Evolutionary conservation across 2,113 vertebrate genomes (phyloP).

Genomic region (Pampusana beccarii): DNA sequence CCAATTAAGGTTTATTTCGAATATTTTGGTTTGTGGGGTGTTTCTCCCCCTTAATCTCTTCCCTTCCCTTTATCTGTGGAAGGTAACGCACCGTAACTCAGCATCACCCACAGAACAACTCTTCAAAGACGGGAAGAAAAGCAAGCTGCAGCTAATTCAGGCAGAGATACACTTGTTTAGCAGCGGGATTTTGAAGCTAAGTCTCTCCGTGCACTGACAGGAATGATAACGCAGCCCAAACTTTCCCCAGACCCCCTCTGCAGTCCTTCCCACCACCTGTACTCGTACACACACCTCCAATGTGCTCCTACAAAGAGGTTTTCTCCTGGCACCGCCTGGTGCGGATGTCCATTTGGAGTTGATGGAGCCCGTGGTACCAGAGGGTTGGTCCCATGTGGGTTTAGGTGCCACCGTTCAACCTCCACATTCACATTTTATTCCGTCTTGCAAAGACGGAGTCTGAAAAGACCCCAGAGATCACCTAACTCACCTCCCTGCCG

Average conservation of each 20-base stretch:
- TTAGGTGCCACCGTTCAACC: background rate
- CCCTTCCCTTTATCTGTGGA: background rate
- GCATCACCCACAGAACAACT: background rate
- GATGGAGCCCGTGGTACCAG: background rate
- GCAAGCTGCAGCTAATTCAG: background rate
- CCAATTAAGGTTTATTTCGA: slow-evolving; percentile 26
- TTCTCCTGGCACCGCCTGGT: background rate
- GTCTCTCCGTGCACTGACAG: background rate
- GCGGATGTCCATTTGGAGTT: background rate
- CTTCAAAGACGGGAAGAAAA: background rate
- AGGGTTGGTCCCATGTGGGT: background rate
- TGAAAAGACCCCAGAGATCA: background rate
- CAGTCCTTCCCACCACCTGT: background rate
- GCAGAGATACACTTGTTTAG: background rate
- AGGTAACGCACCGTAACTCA: background rate
- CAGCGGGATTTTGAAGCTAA: background rate
- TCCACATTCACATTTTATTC: background rate
- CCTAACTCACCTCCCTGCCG: background rate
- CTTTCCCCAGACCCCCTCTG: background rate
- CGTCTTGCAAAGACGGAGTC: background rate
- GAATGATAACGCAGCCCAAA: background rate
- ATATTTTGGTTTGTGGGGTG: background rate
- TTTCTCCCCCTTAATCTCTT: background rate
- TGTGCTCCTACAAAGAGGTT: background rate
- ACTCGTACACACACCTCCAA: too few species aligned